These are phyloP conservation scores for Dasyornis broadbenti DNA, from an alignment of 2,113 vertebrate genomes.

Conservation along the genomic window DNA sequence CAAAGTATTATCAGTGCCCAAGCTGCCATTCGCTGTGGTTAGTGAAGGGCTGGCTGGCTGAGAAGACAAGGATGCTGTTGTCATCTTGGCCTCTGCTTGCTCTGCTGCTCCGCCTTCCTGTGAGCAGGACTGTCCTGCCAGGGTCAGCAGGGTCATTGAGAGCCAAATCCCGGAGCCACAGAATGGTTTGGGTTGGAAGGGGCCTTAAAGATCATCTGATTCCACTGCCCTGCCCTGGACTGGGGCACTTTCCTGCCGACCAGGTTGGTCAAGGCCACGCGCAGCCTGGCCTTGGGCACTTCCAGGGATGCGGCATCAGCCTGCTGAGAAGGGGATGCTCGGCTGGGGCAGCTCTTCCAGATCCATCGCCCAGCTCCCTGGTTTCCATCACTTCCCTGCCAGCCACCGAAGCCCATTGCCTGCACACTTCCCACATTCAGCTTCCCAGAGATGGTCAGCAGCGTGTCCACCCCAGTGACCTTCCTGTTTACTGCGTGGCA, in stretches of 20 bases:
- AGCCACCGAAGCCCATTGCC: not conserved
- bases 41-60: rapidly evolving
- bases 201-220: not conserved
- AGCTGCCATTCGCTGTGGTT: not conserved
- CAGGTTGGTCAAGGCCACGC: not conserved
- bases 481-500: rapidly evolving
- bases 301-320: not conserved
- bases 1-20: not conserved
- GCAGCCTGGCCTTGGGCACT: not conserved
- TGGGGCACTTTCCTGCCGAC: not conserved
- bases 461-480: no score
- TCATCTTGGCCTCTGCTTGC: not conserved
- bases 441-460: not conserved
- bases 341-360: not conserved
- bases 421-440: rapidly evolving
- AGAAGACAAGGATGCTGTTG: not conserved
- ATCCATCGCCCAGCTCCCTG: not conserved
- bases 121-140: not conserved
- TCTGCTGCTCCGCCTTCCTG: not conserved
- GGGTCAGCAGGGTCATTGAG: not conserved
- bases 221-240: not conserved
- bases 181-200: not conserved
- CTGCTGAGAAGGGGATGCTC: not conserved
- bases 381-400: not conserved
- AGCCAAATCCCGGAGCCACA: not conserved